Percentiles rank a stretch among this genome's conserved stretches.
Evolutionary conservation across 1,140 invertebrate genomes (phyloP).

Genomic region (Leptonema lineaticorne): DNA sequence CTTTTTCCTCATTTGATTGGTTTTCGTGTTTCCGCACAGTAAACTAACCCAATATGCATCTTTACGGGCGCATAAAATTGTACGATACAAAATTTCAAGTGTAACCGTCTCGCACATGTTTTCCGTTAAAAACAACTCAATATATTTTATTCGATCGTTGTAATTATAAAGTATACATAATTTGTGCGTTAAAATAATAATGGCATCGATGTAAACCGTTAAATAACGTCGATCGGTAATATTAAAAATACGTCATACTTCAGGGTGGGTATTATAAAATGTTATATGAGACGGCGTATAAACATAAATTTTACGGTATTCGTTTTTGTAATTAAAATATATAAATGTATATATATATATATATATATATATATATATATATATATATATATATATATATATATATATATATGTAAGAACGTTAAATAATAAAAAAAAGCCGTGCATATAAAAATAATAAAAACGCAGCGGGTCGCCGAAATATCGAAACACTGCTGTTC

Average conservation of each 20-base stretch:
- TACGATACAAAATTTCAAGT: no score
- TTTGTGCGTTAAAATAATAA: no score
- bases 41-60: neutral
- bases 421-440: neutral
- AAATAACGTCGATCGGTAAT: no score
- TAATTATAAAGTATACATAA: no score
- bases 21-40: conserved; percentile 33
- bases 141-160: no score
- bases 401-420: conserved; percentile 10
- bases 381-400: neutral
- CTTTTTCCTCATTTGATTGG: conserved; percentile 42
- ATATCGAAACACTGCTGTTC: conserved; percentile 25
- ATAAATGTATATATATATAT: neutral
- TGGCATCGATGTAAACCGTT: no score
- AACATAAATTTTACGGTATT: conserved; percentile 10
- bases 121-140: no score
- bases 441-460: conserved; percentile 15
- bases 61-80: no score
- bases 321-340: conserved; percentile 23
- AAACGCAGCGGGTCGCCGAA: conserved; percentile 40
- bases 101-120: no score
- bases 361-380: conserved; percentile 2
- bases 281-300: no score
- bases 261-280: no score
- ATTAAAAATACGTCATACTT: no score